Evolutionary conservation across 2,113 vertebrate species (phyloP).

Genomic region (Nematolebias whitei): DNA sequence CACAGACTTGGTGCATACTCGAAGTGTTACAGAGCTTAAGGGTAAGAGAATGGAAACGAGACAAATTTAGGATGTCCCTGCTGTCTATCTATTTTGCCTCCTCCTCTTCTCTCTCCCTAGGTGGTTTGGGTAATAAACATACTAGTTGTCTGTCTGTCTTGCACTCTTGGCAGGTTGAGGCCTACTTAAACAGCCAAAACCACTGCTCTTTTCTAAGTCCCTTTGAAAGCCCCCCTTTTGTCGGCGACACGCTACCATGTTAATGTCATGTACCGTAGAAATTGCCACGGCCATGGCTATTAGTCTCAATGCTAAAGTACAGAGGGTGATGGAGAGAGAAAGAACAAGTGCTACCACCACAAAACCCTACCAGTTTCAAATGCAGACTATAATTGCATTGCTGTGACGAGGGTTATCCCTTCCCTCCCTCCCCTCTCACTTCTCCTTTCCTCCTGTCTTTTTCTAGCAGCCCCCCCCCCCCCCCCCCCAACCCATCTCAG

Average conservation of each 20-base stretch:
- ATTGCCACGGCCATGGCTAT: slow-evolving; percentile 99
- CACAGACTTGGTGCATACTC: slow-evolving; percentile 29
- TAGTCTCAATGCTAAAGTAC: slow-evolving; percentile 93
- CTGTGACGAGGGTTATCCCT: slow-evolving; percentile 90
- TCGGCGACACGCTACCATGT: slow-evolving; percentile 81
- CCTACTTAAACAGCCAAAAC: slow-evolving; percentile 80
- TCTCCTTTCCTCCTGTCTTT: slow-evolving; percentile 42
- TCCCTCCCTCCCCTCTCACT: slow-evolving; percentile 22
- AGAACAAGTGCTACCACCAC: slow-evolving; percentile 76
- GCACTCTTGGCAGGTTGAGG: slow-evolving; percentile 77
- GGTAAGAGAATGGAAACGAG: background rate
- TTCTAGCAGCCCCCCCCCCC: slow-evolving; percentile 7
- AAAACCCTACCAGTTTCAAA: slow-evolving; percentile 96
- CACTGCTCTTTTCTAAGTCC: slow-evolving; percentile 79
- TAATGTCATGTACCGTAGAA: slow-evolving; percentile 99
- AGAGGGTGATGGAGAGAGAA: slow-evolving; percentile 64
- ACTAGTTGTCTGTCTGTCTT: slow-evolving; percentile 76
- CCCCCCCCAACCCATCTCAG: slow-evolving; percentile 45
- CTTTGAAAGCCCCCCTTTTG: slow-evolving; percentile 81
- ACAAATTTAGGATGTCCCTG: slow-evolving; percentile 23
- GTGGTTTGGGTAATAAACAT: slow-evolving; percentile 80
- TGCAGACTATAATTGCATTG: slow-evolving; percentile 99
- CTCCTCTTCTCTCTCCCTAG: slow-evolving; percentile 58
- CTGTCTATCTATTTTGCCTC: slow-evolving; percentile 18
- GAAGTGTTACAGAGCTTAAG: slow-evolving; percentile 24